Conservation (phyloP, 64 coral and sea anemone genomes). For the Trachythela sp. region DNA sequence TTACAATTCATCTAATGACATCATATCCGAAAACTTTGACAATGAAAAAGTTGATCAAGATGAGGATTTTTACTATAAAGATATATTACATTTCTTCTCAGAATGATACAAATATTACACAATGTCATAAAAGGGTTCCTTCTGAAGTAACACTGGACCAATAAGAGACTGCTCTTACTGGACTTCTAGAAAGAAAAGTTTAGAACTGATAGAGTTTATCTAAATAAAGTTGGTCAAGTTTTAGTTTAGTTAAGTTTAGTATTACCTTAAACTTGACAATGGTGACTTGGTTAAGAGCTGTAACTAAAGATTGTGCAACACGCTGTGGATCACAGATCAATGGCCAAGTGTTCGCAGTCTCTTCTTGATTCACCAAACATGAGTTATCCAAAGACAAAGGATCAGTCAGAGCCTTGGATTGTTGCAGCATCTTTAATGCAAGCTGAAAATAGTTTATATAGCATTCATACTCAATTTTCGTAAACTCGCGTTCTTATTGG, state of each 20-base stretch:
- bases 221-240: background rate
- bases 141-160: too few relatives aligned
- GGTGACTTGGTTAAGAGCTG: constrained; percentile 62
- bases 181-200: background rate
- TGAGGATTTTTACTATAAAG: too few relatives aligned
- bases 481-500: too few relatives aligned
- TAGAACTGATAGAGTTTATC: background rate
- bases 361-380: constrained; percentile 75
- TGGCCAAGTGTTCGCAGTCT: constrained; percentile 75
- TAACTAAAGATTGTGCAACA: constrained; percentile 70
- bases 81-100: too few relatives aligned
- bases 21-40: too few relatives aligned
- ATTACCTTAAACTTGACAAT: constrained; percentile 89
- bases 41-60: too few relatives aligned
- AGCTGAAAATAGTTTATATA: constrained; percentile 52
- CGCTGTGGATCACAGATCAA: constrained; percentile 83
- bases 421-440: constrained; percentile 69
- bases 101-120: too few relatives aligned
- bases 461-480: too few relatives aligned
- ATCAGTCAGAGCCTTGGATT: constrained; percentile 61
- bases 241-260: too few relatives aligned
- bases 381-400: constrained; percentile 74
- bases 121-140: too few relatives aligned
- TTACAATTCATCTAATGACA: too few relatives aligned
- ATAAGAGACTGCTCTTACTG: too few relatives aligned